Evolutionary conservation across 2,888 invertebrate genomes (phyloP), one percentile per base, ranked within the genome.

Genomic region (Siphonodentalium dalli): DNA sequence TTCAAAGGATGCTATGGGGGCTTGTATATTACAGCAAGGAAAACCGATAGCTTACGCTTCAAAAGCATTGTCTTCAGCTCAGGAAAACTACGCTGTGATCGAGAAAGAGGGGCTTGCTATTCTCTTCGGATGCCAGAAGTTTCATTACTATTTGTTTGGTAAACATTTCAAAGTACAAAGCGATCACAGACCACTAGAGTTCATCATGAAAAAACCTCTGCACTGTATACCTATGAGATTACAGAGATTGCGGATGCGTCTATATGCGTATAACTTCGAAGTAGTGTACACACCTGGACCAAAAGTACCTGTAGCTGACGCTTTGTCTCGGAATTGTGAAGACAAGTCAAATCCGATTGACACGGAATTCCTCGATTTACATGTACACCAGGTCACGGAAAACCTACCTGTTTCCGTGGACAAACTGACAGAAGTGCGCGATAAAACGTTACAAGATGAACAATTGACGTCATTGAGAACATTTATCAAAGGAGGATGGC

Each of bases 71-170:
- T 60, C 62, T n/a, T n/a, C 28, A 13, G 26, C 52, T 27, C 57
- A 62, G 42, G 27, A 31, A 13, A 42, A 55, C 15, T 64, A 56
- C 34, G 64, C 66, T 1, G 61, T 63, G 24, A 65, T 61, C 23
- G 65, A 66, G 28, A 58, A 61, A 31, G 63, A 61, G 31, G 50
- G 44, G 40, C 41, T 33, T 28, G 58, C 47, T 1, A 63, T 56
- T 26, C 11, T 54, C 7, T 63, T 58, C 34, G 60, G 58, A n/a
- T 50, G 49, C n/a, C 50, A 49, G 24, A 24, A 44, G 13, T 61
- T 55, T 39, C 58, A 58, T 39, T 54, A 55, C 6, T 54, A 42
- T 9, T 26, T 56, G 5, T 63, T 61, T 53, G 58, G 55, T 33
- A 44, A 47, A 28, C 31, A 34, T 13, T 54, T 61, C 3, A 42